A percentile compares a stretch with the other conserved stretches of the same genome.
phyloP scores from a whole-genome alignment of 1,140 invertebrate species.

The Pseudoatta argentina region DNA sequence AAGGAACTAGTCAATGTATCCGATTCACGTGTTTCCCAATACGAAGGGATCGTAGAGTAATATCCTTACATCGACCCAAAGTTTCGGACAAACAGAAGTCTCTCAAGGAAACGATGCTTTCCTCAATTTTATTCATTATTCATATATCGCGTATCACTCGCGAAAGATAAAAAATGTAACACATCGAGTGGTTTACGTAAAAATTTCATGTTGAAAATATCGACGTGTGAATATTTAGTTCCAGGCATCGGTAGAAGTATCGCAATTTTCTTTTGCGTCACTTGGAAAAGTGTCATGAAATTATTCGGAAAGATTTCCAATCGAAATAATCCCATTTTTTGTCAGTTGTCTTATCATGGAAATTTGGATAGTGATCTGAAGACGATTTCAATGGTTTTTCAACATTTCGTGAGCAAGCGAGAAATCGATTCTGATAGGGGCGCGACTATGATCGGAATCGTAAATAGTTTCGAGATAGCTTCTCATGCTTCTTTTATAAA shows the following conservation, averaged over 20 bases:
- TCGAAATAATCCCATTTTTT: conserved; percentile 18
- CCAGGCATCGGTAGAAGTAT: background rate
- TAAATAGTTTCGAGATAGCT: background rate
- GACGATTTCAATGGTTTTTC: background rate
- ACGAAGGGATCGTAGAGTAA: conserved; percentile 11
- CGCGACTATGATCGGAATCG: background rate
- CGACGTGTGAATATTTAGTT: conserved; percentile 3
- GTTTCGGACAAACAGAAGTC: conserved; percentile 30
- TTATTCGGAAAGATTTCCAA: background rate
- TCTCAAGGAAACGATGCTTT: background rate
- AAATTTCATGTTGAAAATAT: conserved; percentile 6
- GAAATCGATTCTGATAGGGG: background rate
- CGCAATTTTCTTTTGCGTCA: background rate
- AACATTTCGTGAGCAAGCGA: background rate
- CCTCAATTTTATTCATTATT: conserved; percentile 46
- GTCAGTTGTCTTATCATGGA: background rate
- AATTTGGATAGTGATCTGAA: background rate
- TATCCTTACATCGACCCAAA: conserved; percentile 32
- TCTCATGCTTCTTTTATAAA: background rate
- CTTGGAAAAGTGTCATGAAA: background rate
- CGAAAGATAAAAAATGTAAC: background rate
- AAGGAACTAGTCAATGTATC: conserved; percentile 43
- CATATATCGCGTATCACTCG: background rate
- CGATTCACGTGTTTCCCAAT: conserved; percentile 56
- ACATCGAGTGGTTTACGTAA: background rate